A percentile compares a stretch with the other conserved stretches of the same genome.
phyloP scores from a whole-genome alignment of 2,797 vertebrate genomes.

The Pelochelys cantorii region DNA sequence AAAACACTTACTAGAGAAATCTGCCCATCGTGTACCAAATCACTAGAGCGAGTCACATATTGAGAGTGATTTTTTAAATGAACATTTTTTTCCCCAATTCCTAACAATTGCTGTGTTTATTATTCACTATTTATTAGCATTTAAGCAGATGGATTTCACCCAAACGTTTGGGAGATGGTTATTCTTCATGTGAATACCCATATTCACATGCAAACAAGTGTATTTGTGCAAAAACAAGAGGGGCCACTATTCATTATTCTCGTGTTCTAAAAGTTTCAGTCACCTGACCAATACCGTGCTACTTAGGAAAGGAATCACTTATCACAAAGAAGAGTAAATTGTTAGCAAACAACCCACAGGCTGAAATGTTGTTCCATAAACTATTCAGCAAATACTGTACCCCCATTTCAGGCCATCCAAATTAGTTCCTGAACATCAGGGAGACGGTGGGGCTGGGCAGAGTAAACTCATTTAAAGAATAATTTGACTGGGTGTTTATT shows the following conservation, averaged over 20 bases:
- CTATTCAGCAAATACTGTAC: neutral
- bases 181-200: neutral
- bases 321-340: conserved; percentile 54
- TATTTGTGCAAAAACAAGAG: neutral
- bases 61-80: neutral
- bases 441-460: neutral
- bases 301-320: conserved; percentile 50
- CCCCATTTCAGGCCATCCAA: conserved; percentile 52
- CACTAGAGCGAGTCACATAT: neutral
- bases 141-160: neutral
- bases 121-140: neutral
- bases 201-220: neutral
- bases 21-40: neutral
- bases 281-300: neutral
- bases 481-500: neutral
- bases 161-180: neutral
- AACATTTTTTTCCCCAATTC: neutral
- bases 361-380: neutral
- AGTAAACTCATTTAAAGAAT: conserved; percentile 38
- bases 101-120: neutral
- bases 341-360: neutral
- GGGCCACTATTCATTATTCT: neutral
- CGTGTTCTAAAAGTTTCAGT: conserved; percentile 8
- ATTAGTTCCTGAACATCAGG: conserved; percentile 22
- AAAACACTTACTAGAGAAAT: neutral